phyloP scores from a whole-genome alignment of 2,797 vertebrate species.

The Leucoraja ocellata region DNA sequence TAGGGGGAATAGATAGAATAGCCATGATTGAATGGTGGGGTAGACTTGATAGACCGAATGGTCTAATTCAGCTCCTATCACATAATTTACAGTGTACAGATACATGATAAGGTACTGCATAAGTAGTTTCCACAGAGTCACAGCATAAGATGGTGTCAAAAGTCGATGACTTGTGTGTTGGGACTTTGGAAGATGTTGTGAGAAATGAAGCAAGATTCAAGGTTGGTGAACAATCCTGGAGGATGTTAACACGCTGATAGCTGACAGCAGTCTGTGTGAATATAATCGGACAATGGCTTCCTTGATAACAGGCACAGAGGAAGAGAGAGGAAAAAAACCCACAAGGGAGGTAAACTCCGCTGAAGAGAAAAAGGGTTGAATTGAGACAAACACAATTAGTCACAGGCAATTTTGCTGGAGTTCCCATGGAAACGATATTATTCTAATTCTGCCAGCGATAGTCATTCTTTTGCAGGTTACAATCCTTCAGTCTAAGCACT shows the following conservation, averaged over 20 bases:
- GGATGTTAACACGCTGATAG: not conserved
- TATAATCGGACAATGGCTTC: not conserved
- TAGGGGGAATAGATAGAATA: no score
- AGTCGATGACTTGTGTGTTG: not conserved
- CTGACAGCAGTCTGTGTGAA: not conserved
- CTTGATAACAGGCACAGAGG: not conserved
- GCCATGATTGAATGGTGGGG: no score
- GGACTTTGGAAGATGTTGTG: not conserved
- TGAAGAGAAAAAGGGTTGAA: conserved; percentile 15
- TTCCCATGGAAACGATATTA: conserved; percentile 29
- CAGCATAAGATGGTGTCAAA: not conserved
- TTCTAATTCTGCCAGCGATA: not conserved
- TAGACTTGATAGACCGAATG: no score
- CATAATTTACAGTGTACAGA: no score
- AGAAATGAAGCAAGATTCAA: not conserved
- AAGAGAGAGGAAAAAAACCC: not conserved
- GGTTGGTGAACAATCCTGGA: not conserved
- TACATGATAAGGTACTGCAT: not conserved
- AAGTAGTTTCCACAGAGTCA: not conserved
- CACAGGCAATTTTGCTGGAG: conserved; percentile 30
- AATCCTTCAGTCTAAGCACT: not conserved
- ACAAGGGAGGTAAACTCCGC: not conserved
- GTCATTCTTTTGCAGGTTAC: not conserved
- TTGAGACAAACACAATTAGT: conserved; percentile 31
- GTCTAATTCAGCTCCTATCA: no score